A percentile compares a stretch with the other conserved stretches of the same genome.
phyloP scores from a whole-genome alignment of 23 tunicate species.

The Halocynthia roretzi region DNA sequence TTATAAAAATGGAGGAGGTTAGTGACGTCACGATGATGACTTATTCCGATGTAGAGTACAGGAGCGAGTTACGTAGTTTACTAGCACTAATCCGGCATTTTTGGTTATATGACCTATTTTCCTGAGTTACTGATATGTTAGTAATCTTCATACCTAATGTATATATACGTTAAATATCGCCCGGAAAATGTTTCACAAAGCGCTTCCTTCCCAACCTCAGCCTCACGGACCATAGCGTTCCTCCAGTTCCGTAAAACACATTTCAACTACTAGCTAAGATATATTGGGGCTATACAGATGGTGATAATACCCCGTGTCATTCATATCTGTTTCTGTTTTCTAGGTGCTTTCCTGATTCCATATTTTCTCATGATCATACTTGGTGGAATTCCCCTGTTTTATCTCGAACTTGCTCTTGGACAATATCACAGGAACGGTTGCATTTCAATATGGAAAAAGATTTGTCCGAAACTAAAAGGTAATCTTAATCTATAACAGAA shows the following conservation, averaged over 20 bases:
- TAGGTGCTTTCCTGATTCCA: constrained; percentile 90
- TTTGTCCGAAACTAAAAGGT: constrained; percentile 96
- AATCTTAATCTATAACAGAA: neutral
- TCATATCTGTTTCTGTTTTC: neutral
- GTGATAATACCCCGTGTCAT: too few species aligned
- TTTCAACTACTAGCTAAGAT: neutral
- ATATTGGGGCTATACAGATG: too few species aligned
- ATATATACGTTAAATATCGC: neutral
- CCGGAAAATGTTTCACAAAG: neutral
- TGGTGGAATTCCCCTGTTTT: constrained; percentile 89
- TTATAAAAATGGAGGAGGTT: constrained; percentile 86
- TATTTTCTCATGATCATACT: constrained; percentile 75
- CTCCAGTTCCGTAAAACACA: neutral
- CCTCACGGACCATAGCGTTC: neutral
- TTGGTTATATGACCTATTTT: too few species aligned
- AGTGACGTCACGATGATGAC: neutral
- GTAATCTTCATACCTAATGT: too few species aligned
- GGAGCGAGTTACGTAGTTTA: too few species aligned
- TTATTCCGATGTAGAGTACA: neutral
- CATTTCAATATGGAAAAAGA: constrained; percentile 83
- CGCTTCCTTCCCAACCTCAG: neutral
- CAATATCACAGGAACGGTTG: constrained; percentile 92
- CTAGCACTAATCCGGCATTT: too few species aligned
- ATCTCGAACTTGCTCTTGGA: constrained; percentile 73
- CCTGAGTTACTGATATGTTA: too few species aligned